Conservation (phyloP, 1,140 invertebrate species). For the Pemphigus obesinymphae region DNA sequence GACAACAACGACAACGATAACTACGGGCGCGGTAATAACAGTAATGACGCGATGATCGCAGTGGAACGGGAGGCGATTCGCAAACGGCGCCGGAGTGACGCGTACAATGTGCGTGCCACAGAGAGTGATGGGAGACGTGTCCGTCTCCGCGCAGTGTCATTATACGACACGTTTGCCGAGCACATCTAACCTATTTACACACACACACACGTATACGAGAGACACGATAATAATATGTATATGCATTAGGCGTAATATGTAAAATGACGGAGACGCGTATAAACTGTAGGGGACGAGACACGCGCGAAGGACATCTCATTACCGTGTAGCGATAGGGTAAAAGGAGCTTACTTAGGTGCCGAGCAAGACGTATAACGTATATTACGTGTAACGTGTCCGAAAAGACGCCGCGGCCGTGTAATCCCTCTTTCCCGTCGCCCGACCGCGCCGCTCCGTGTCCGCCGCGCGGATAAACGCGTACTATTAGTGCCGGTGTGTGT, state of each 20-base stretch:
- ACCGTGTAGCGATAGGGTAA: background rate
- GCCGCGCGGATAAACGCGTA: too few relatives aligned
- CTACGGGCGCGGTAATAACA: background rate
- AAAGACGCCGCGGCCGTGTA: slow-evolving; percentile 9
- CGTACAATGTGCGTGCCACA: background rate
- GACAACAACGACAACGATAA: too few relatives aligned
- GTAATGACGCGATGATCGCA: background rate
- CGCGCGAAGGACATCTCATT: slow-evolving; percentile 30
- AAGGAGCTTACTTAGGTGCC: background rate
- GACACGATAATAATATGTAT: background rate
- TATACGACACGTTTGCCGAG: background rate
- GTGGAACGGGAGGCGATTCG: background rate
- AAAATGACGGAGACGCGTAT: background rate
- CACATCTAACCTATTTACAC: background rate
- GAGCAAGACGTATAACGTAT: slow-evolving; percentile 27
- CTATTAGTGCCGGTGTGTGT: background rate
- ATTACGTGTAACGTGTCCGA: slow-evolving; percentile 23
- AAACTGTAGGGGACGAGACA: background rate
- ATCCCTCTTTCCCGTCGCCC: background rate
- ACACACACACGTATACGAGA: background rate
- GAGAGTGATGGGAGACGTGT: slow-evolving; percentile 29
- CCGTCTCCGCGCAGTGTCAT: background rate
- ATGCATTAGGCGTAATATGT: background rate
- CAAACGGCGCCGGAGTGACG: background rate
- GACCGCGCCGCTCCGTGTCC: too few relatives aligned